A percentile compares a stretch with the other conserved stretches of the same genome.
phyloP scores from a whole-genome alignment of 1,140 invertebrate genomes.

The Neomicropteryx cornuta region DNA sequence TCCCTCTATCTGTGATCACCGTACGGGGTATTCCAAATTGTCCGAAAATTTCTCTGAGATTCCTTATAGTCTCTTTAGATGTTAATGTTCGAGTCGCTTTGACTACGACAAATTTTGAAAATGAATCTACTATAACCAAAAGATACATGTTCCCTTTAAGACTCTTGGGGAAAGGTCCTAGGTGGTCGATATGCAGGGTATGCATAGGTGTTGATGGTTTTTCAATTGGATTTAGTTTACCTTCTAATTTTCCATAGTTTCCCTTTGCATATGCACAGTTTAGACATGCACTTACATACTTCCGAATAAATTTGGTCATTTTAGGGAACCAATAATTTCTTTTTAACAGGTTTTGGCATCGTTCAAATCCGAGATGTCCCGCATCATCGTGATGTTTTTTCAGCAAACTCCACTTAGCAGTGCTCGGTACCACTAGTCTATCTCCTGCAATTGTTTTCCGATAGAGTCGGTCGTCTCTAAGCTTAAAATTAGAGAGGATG shows the following conservation, averaged over 20 bases:
- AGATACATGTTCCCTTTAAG: constrained; percentile 13
- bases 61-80: constrained; percentile 1
- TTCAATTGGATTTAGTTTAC: constrained; percentile 12
- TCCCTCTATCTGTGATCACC: too few relatives aligned
- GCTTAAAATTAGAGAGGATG: too few relatives aligned
- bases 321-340: constrained; percentile 16
- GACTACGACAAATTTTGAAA: constrained; percentile 14
- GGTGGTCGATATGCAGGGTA: constrained; percentile 15
- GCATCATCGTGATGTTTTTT: constrained; percentile 15
- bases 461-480: too few relatives aligned
- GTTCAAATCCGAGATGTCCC: constrained; percentile 14
- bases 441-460: neutral
- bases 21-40: constrained; percentile 7
- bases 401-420: constrained; percentile 12
- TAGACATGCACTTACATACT: constrained; percentile 16
- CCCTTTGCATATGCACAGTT: constrained; percentile 17
- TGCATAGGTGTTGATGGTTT: constrained; percentile 16
- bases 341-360: constrained; percentile 14
- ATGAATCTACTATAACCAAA: constrained; percentile 15
- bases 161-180: constrained; percentile 16
- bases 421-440: constrained; percentile 14
- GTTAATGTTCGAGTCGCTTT: neutral
- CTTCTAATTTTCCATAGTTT: constrained; percentile 7
- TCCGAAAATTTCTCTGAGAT: constrained; percentile 2
- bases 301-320: constrained; percentile 16